Evolutionary conservation across 1,140 invertebrate species (phyloP).

Genomic region (Ips nitidus): DNA sequence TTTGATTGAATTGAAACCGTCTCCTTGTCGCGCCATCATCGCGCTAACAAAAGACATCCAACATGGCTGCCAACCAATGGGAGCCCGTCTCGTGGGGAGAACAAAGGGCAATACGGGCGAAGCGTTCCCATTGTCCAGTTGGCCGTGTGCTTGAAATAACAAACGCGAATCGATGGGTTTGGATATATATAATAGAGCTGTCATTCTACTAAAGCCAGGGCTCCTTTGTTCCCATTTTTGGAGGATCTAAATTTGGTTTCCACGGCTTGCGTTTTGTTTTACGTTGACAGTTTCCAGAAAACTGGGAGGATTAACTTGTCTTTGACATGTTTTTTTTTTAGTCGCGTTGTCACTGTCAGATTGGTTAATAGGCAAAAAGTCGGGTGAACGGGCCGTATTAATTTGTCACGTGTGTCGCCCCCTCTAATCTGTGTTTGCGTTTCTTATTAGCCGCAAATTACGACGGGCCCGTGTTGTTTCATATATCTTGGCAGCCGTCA

Average conservation of each 20-base stretch:
- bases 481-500: conserved; percentile 15
- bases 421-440: conserved; percentile 39
- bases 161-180: conserved; percentile 15
- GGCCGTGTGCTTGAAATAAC: conserved; percentile 24
- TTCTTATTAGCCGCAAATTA: conserved; percentile 35
- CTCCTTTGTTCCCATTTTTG: too few species aligned
- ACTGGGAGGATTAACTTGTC: too few species aligned
- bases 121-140: conserved; percentile 23
- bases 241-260: too few species aligned
- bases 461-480: conserved; percentile 4
- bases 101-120: conserved; percentile 14
- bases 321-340: too few species aligned
- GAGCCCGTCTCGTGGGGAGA: conserved; percentile 9
- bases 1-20: not conserved
- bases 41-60: conserved; percentile 26
- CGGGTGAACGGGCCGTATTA: too few species aligned
- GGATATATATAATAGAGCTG: too few species aligned
- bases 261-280: too few species aligned
- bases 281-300: too few species aligned
- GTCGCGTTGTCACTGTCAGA: too few species aligned
- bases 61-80: conserved; percentile 30
- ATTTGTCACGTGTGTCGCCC: conserved; percentile 21
- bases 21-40: not conserved
- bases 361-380: too few species aligned
- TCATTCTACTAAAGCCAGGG: too few species aligned